Percentiles rank a stretch among this genome's conserved stretches.
These are phyloP conservation scores for Muschampia plurimacula DNA, from an alignment of 2,888 invertebrate genomes.

Conservation along the genomic window DNA sequence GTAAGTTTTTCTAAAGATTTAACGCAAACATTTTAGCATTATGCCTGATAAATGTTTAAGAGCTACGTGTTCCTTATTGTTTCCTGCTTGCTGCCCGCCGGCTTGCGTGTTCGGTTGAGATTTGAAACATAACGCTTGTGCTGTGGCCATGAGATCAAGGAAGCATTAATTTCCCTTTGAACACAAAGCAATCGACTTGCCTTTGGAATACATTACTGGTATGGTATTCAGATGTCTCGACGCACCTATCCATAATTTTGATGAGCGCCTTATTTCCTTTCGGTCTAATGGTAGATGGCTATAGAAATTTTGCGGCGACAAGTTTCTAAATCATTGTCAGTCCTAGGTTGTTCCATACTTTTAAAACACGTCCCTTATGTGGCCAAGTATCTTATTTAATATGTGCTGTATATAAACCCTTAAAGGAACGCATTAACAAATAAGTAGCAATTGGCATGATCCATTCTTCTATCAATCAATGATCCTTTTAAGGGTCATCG, in stretches of 20 bases:
- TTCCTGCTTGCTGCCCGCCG: conserved; percentile 41
- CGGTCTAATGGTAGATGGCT: no score
- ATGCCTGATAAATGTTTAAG: conserved; percentile 9
- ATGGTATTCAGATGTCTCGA: not conserved
- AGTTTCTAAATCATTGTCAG: no score
- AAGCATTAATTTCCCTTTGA: conserved; percentile 5
- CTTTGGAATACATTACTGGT: not conserved
- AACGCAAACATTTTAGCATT: conserved; percentile 1
- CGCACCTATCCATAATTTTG: not conserved
- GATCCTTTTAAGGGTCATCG: no score
- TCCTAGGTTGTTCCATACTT: no score
- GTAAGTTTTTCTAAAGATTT: not conserved
- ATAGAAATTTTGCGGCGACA: no score
- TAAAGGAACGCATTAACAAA: no score
- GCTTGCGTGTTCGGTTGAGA: conserved; percentile 39
- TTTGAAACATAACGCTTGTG: conserved; percentile 20
- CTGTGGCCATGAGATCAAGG: conserved; percentile 6
- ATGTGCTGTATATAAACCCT: no score
- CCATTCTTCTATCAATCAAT: no score
- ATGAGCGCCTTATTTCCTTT: not conserved
- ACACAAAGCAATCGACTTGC: not conserved
- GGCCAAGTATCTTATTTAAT: no score
- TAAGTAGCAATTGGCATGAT: no score
- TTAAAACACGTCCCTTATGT: no score
- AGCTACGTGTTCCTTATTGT: conserved; percentile 30